phyloP scores from a whole-genome alignment of 2,797 vertebrate species.

The Gobio occitaniae region DNA sequence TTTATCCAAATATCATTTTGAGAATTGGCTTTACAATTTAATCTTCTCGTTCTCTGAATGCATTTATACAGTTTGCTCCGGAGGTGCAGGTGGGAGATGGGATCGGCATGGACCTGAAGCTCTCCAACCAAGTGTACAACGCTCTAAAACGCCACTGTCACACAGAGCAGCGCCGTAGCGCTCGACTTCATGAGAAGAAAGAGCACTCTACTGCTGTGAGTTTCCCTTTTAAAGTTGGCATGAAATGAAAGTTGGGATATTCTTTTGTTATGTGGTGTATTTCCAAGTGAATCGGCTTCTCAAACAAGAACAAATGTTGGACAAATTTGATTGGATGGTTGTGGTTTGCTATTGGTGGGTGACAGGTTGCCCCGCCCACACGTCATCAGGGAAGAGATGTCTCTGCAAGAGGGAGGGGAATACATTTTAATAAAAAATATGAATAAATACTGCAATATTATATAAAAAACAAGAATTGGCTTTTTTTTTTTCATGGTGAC shows the following conservation, averaged over 20 bases:
- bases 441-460: not conserved
- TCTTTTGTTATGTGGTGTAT: not conserved
- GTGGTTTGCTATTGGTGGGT: not conserved
- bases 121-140: conserved; percentile 97
- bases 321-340: not conserved
- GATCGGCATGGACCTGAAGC: conserved; percentile 94
- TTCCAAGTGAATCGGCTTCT: not conserved
- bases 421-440: not conserved
- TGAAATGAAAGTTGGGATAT: not conserved
- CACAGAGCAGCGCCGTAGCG: conserved; percentile 91
- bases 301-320: not conserved
- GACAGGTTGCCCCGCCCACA: not conserved
- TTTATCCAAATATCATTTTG: not conserved
- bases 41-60: not conserved
- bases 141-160: conserved; percentile 93
- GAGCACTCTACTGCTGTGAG: conserved; percentile 95
- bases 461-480: no score
- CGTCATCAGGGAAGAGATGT: not conserved
- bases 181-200: conserved; percentile 94
- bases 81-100: conserved; percentile 95
- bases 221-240: not conserved
- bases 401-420: not conserved
- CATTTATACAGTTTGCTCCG: conserved; percentile 86
- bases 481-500: not conserved
- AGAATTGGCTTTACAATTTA: not conserved